A percentile compares a stretch with the other conserved stretches of the same genome.
Conservation (phyloP, 2,888 invertebrate genomes). For the Amblyjoppa proteus region DNA sequence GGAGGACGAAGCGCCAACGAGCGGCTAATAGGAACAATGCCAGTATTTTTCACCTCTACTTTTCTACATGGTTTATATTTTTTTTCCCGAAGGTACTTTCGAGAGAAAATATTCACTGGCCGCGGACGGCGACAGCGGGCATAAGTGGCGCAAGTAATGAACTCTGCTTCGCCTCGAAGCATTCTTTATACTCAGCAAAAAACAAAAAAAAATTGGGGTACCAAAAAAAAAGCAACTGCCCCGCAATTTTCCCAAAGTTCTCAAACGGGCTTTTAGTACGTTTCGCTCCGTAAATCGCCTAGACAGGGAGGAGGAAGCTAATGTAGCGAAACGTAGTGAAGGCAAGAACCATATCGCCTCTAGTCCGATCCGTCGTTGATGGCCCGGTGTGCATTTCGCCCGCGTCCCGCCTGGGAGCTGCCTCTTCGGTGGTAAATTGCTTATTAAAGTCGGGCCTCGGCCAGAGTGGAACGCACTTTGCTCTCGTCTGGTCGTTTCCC, state of each 20-base stretch:
- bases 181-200: background rate
- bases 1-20: background rate
- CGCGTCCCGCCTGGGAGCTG: constrained; percentile 13
- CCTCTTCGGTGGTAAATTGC: constrained; percentile 35
- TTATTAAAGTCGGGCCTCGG: constrained; percentile 28
- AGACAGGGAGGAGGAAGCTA: background rate
- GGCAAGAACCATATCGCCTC: background rate
- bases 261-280: background rate
- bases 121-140: background rate
- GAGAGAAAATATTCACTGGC: background rate
- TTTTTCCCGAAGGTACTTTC: background rate
- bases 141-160: background rate
- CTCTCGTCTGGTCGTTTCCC: background rate
- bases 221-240: too few species aligned
- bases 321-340: background rate
- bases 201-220: background rate
- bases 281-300: background rate
- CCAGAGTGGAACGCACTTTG: constrained; percentile 27
- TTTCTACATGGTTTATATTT: background rate
- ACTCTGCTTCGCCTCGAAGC: background rate
- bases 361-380: background rate
- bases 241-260: too few species aligned
- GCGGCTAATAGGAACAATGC: background rate
- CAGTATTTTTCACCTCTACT: background rate
- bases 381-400: constrained; percentile 2